Percentiles rank a stretch among this genome's conserved stretches.
These are phyloP conservation scores for Tillus elongatus DNA, from an alignment of 2,888 invertebrate genomes.

Conservation along the genomic window DNA sequence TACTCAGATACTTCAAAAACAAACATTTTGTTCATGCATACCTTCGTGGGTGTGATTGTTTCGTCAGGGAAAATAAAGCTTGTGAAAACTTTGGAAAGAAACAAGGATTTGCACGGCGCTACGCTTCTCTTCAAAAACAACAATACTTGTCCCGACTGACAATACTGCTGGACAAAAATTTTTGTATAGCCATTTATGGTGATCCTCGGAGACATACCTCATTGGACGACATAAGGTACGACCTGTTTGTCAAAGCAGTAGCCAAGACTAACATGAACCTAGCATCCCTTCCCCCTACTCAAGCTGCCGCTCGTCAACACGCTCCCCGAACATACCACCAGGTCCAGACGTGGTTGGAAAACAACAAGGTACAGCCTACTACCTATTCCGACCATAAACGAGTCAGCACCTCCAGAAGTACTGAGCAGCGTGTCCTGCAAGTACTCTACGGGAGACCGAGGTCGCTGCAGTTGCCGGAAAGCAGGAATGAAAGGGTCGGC, in stretches of 20 bases:
- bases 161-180: neutral
- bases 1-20: neutral
- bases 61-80: neutral
- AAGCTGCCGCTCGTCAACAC: slow-evolving; percentile 2
- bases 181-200: neutral
- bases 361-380: slow-evolving; percentile 4
- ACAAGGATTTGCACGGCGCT: neutral
- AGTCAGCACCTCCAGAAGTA: slow-evolving; percentile 4
- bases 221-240: slow-evolving; percentile 3
- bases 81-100: neutral
- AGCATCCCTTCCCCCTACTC: slow-evolving; percentile 3
- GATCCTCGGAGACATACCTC: slow-evolving; percentile 1
- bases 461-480: slow-evolving; percentile 2
- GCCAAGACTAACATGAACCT: neutral
- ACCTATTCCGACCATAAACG: neutral
- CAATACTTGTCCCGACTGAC: neutral
- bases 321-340: slow-evolving; percentile 4
- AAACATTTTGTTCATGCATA: neutral
- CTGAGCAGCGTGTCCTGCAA: neutral
- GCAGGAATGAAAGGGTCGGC: no score
- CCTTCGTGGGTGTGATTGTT: slow-evolving; percentile 1
- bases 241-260: slow-evolving; percentile 1
- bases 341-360: neutral
- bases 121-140: slow-evolving; percentile 1
- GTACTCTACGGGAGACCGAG: slow-evolving; percentile 1